A percentile compares a stretch with the other conserved stretches of the same genome.
Conservation (phyloP, 2,888 invertebrate species). For the Phania funesta region DNA sequence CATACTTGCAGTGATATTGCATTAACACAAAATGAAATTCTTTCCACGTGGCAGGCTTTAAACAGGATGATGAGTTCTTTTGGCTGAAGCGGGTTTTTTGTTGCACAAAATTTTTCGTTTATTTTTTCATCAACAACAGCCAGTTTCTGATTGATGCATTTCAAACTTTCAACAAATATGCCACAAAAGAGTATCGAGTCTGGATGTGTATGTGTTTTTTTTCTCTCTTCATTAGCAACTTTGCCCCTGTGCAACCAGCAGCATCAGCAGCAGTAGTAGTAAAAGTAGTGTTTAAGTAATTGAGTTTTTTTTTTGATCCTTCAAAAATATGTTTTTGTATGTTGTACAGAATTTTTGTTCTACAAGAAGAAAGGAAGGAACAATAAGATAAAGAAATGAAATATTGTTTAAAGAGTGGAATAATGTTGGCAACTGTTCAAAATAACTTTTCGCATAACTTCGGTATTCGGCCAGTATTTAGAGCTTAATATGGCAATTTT, state of each 20-base stretch:
- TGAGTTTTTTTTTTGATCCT: neutral
- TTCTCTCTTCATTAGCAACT: conserved; percentile 25
- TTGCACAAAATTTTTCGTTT: neutral
- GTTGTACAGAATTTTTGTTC: conserved; percentile 58
- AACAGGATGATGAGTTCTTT: conserved; percentile 31
- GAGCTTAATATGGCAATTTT: neutral
- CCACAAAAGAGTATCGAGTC: conserved; percentile 39
- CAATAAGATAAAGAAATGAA: neutral
- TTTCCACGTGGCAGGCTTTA: conserved; percentile 58
- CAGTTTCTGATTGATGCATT: conserved; percentile 56
- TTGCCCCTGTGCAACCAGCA: neutral
- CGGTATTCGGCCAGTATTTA: conserved; percentile 8
- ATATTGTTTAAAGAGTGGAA: conserved; percentile 43
- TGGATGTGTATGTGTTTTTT: conserved; percentile 11
- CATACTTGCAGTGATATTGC: conserved; percentile 48
- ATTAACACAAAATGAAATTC: conserved; percentile 67
- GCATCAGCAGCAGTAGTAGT: neutral
- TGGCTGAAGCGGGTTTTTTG: neutral
- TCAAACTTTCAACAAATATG: conserved; percentile 54
- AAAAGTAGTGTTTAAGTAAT: conserved; percentile 8
- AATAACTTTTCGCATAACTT: conserved; percentile 63
- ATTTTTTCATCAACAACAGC: neutral
- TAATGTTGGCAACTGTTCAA: conserved; percentile 63
- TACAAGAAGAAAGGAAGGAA: neutral
- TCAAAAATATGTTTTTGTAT: conserved; percentile 60